Base-by-base conservation (phyloP, 2,797 vertebrate genomes). In the Semotilus atromaculatus region DNA sequence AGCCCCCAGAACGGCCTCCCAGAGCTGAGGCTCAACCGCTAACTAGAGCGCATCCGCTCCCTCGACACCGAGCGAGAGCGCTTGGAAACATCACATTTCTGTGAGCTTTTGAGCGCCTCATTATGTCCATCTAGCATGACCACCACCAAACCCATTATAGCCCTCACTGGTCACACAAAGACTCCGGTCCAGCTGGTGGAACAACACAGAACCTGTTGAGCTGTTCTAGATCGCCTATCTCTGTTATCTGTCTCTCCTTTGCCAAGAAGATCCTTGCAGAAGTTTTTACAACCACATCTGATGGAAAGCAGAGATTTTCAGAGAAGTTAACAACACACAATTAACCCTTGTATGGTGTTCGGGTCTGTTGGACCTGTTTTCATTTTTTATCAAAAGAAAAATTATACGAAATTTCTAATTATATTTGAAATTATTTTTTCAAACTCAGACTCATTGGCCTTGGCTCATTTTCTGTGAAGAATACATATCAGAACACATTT, bases 11-110 rank as follows among this genome's bases (percentile, higher is more conserved):
- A 86, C 43, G 51, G 87, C 84, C 80, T 88, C 85, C 66, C 18
- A 71, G 58, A 79, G 71, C 68, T 79, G 71, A 81, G 82, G 58
- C 74, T 48, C 8, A 55, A 83, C 82, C 82, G 29, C 86, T 74
- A 81, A 87, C 80, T 83, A 70, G 81, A 81, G 82, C 70, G 71
- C 73, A 88, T 89, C 90, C 80, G 66, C 64, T 80, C 79, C 19
- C 45, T 48, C 31, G 26, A 87, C 79, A 77, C 60, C 38, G 64
- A 85, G 77, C 51, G 53, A 66, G 31, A 87, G 55, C 48, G 34
- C 51, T 82, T 88, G 85, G 85, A 78, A 84, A 72, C 14, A 6
- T 34, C 45, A 34, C n/a, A 64, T 23, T 51, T 43, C 34, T 16
- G 31, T n/a, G 10, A 79, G 45, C 75, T 79, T 71, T 51, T 72